These are phyloP conservation scores for Leucoraja erinaceus DNA, from an alignment of 2,113 vertebrate genomes.

Conservation along the genomic window DNA sequence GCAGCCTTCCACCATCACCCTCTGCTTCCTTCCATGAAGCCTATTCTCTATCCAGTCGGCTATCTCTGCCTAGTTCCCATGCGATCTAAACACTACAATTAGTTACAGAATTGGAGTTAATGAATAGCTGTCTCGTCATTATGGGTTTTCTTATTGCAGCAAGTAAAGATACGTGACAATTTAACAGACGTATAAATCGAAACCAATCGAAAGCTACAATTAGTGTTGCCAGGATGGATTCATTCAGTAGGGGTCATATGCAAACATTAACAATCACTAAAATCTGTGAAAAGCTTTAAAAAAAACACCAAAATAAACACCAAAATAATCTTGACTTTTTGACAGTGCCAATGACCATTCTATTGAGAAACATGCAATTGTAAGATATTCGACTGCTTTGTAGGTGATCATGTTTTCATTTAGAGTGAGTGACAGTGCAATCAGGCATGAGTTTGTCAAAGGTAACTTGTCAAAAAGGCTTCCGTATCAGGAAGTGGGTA, in stretches of 20 bases:
- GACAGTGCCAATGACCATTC: neutral
- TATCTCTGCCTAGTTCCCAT: neutral
- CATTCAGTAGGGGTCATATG: neutral
- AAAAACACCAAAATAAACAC: neutral
- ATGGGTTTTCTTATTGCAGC: neutral
- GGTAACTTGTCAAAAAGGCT: no score
- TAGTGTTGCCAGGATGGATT: neutral
- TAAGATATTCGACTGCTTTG: neutral
- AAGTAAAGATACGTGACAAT: neutral
- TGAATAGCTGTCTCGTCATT: neutral
- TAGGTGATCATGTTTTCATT: neutral
- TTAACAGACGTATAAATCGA: neutral
- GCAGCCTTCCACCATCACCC: no score
- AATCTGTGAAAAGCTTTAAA: neutral
- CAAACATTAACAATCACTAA: neutral
- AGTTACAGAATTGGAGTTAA: neutral
- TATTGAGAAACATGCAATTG: neutral
- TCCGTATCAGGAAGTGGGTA: no score
- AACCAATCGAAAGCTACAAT: neutral
- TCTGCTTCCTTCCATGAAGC: no score
- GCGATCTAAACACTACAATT: neutral
- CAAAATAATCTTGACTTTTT: neutral
- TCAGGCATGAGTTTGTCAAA: no score
- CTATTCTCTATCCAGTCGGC: no score
- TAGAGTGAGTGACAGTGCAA: no score